These are phyloP conservation scores for Podarcis cretensis DNA, from an alignment of 2,113 vertebrate genomes.

Conservation along the genomic window DNA sequence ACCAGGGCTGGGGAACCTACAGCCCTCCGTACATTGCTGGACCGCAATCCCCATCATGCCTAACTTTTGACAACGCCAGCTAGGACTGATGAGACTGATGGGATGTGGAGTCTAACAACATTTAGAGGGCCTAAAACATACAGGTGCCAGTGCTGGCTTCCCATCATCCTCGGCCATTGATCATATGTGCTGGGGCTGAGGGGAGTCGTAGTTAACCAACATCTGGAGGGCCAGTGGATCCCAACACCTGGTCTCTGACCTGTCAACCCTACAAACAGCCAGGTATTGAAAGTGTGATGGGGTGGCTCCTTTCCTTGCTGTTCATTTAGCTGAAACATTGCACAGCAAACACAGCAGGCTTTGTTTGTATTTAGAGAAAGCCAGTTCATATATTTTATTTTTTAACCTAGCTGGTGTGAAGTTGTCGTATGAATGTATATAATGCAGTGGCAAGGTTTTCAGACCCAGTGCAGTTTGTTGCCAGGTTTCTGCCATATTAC, in stretches of 20 bases:
- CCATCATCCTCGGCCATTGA: too few species aligned
- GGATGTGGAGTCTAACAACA: too few species aligned
- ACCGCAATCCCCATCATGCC: too few species aligned
- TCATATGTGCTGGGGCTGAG: too few species aligned
- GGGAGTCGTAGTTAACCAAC: too few species aligned
- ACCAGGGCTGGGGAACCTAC: too few species aligned
- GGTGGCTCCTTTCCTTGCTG: not conserved
- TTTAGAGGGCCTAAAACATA: too few species aligned
- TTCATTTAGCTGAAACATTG: not conserved
- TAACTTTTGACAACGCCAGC: too few species aligned
- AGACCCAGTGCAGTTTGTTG: slow-evolving; percentile 30
- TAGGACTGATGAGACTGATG: too few species aligned
- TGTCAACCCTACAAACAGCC: not conserved
- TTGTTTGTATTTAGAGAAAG: slow-evolving; percentile 18
- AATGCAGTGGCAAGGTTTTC: slow-evolving; percentile 15
- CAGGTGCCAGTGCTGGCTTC: not conserved
- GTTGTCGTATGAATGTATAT: not conserved
- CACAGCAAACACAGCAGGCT: slow-evolving; percentile 14
- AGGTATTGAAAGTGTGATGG: not conserved
- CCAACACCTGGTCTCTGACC: not conserved
- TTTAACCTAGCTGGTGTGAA: not conserved
- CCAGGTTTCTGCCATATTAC: slow-evolving; percentile 46
- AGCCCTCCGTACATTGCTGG: too few species aligned
- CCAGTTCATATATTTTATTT: slow-evolving; percentile 31
- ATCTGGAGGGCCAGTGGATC: too few species aligned